Evolutionary conservation across 1,140 invertebrate genomes (phyloP).

Genomic region (Riptortus pedestris): DNA sequence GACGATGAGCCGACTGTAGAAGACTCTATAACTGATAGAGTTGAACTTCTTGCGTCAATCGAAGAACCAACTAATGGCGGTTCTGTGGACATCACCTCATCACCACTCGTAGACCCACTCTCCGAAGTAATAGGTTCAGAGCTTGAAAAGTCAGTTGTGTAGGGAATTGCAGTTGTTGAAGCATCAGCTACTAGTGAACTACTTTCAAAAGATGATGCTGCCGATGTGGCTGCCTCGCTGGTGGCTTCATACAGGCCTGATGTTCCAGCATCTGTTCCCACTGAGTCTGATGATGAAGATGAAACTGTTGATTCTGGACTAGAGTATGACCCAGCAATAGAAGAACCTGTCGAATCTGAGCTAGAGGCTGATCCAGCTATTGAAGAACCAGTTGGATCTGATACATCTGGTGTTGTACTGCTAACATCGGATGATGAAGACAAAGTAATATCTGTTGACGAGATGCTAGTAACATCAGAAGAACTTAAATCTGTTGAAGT

Average conservation of each 20-base stretch:
- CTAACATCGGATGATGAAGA: neutral
- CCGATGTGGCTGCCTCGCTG: neutral
- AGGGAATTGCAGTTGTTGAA: too few relatives aligned
- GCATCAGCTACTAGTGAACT: too few relatives aligned
- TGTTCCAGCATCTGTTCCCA: conserved; percentile 19
- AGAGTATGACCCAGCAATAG: conserved; percentile 20
- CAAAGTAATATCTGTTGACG: conserved; percentile 23
- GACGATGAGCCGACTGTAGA: conserved; percentile 5
- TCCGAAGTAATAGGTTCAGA: too few relatives aligned
- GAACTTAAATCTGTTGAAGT: too few relatives aligned
- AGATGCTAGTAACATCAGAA: neutral
- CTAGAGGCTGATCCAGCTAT: conserved; percentile 11
- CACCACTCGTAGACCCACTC: too few relatives aligned
- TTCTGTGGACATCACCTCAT: too few relatives aligned
- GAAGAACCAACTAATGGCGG: too few relatives aligned
- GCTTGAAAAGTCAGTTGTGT: too few relatives aligned
- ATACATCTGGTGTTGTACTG: conserved; percentile 22
- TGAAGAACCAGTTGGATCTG: neutral
- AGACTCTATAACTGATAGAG: neutral
- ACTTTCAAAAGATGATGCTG: conserved; percentile 14
- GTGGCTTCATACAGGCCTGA: too few relatives aligned
- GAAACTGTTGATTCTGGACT: too few relatives aligned
- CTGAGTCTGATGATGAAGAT: conserved; percentile 30
- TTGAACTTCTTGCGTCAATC: too few relatives aligned
- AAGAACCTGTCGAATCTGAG: neutral